These are phyloP conservation scores for Oryzias celebensis DNA, from an alignment of 2,113 vertebrate genomes.

Conservation along the genomic window DNA sequence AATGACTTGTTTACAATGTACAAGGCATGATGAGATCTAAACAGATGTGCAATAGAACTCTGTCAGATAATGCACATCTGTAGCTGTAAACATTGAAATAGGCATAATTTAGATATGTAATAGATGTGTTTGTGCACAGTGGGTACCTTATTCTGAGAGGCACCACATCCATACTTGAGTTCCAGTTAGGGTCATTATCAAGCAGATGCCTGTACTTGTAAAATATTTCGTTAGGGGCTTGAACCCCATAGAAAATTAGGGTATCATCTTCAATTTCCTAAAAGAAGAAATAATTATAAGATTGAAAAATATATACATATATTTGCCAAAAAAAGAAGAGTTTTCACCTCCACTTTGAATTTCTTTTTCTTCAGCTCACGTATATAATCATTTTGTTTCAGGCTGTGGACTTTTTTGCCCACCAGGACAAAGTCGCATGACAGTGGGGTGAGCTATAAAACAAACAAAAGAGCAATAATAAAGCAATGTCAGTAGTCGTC, in stretches of 20 bases:
- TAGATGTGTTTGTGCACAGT: too few species aligned
- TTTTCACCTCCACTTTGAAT: slow-evolving; percentile 78
- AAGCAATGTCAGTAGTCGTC: background rate
- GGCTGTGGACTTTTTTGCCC: slow-evolving; percentile 48
- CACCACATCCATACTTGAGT: slow-evolving; percentile 41
- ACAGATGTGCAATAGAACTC: too few species aligned
- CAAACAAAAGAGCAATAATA: background rate
- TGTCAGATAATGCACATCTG: too few species aligned
- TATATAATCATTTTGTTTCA: slow-evolving; percentile 78
- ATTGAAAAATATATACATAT: background rate
- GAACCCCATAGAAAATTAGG: slow-evolving; percentile 84
- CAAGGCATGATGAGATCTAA: too few species aligned
- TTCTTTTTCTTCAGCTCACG: slow-evolving; percentile 76
- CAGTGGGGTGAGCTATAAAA: slow-evolving; percentile 57
- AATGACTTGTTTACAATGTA: too few species aligned
- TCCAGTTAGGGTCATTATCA: slow-evolving; percentile 70
- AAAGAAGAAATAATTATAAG: background rate
- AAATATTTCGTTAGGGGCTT: slow-evolving; percentile 76
- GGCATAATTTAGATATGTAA: too few species aligned
- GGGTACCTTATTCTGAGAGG: slow-evolving; percentile 78
- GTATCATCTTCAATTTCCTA: slow-evolving; percentile 77
- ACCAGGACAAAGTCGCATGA: slow-evolving; percentile 87
- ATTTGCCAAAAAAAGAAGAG: background rate
- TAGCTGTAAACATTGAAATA: too few species aligned
- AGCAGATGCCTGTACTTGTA: slow-evolving; percentile 80